A percentile compares a stretch with the other conserved stretches of the same genome.
These are phyloP conservation scores for Anser cygnoides DNA, from an alignment of 2,113 vertebrate species.

Conservation along the genomic window DNA sequence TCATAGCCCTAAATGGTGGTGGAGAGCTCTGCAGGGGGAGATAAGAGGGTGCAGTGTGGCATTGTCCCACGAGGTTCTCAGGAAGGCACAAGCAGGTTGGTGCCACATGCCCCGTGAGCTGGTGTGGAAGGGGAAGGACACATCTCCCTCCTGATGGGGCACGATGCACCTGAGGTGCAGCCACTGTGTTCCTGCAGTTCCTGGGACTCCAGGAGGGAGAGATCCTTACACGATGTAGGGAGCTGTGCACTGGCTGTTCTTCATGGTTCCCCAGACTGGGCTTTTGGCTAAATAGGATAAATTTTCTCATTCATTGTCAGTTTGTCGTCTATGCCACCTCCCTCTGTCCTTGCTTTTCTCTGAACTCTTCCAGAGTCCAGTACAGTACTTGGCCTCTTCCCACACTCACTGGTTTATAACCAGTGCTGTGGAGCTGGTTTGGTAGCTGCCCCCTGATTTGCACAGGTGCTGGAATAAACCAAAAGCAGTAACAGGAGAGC, in stretches of 20 bases:
- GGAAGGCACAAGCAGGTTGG: not conserved
- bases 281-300: not conserved
- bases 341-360: not conserved
- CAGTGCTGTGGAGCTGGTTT: not conserved
- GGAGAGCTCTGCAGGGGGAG: not conserved
- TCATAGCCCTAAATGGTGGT: not conserved
- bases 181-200: not conserved
- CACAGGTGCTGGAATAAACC: not conserved
- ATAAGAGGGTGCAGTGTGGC: too few relatives aligned
- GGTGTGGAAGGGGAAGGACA: not conserved
- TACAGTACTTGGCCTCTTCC: not conserved
- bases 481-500: not conserved
- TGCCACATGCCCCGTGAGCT: not conserved
- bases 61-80: too few relatives aligned
- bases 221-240: not conserved
- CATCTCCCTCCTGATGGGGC: not conserved
- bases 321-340: not conserved
- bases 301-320: not conserved
- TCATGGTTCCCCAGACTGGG: not conserved
- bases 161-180: not conserved
- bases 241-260: not conserved
- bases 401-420: not conserved
- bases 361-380: not conserved
- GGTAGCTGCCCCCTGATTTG: not conserved
- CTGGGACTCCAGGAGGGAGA: not conserved